Conservation (phyloP, 2,113 vertebrate species). For the Catharus fuscescens region DNA sequence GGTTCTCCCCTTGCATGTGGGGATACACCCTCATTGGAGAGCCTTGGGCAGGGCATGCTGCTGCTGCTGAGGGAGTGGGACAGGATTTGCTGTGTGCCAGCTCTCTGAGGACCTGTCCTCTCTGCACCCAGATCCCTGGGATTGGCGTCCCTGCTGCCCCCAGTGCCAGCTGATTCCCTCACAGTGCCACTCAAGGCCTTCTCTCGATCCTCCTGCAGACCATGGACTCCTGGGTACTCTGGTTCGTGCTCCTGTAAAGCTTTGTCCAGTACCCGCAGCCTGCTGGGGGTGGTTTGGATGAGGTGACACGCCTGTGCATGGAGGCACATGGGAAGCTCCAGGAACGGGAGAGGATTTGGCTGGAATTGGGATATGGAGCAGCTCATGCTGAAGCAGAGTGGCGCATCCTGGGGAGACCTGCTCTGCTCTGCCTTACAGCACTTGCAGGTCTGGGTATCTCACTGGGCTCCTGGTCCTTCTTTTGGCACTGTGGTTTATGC, state of each 20-base stretch:
- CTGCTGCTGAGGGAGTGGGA: neutral
- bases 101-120: neutral
- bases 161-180: neutral
- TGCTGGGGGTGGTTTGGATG: neutral
- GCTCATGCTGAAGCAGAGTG: rapidly evolving
- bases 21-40: neutral
- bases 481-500: neutral
- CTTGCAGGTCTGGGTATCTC: neutral
- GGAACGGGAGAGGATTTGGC: rapidly evolving
- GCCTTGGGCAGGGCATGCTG: neutral
- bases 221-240: neutral
- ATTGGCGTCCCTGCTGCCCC: neutral
- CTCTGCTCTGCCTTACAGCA: neutral
- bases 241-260: neutral
- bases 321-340: rapidly evolving
- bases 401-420: neutral
- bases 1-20: rapidly evolving
- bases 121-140: neutral
- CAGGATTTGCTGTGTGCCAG: neutral
- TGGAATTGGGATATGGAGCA: rapidly evolving
- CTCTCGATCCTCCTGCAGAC: neutral
- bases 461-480: neutral
- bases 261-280: rapidly evolving
- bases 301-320: rapidly evolving
- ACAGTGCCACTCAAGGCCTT: neutral